phyloP scores from a whole-genome alignment of 2,113 vertebrate species.

The Sturnira hondurensis region DNA sequence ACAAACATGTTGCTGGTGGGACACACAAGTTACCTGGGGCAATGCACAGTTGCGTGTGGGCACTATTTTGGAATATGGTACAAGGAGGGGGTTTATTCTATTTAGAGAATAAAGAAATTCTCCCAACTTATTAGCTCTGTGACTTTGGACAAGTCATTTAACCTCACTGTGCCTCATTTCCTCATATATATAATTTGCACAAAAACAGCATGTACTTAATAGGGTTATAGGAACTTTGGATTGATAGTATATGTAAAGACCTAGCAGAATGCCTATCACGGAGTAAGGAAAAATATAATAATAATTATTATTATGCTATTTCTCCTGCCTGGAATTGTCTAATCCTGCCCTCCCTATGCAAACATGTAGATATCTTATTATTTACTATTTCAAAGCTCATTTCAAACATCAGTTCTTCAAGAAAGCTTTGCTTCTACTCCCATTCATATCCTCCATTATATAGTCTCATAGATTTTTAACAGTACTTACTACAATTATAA shows the following conservation, averaged over 20 bases:
- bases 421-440: background rate
- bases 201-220: slow-evolving; percentile 1
- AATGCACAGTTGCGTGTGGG: background rate
- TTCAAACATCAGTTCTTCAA: slow-evolving; percentile 25
- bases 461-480: slow-evolving; percentile 8
- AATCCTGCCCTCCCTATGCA: background rate
- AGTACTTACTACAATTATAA: background rate
- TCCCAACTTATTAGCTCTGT: background rate
- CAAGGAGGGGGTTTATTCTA: background rate
- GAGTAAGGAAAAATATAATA: background rate
- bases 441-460: background rate
- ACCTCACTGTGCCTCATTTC: slow-evolving; percentile 5
- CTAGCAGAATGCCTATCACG: background rate
- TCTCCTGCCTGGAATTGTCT: background rate
- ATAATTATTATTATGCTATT: background rate
- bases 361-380: background rate
- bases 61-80: background rate
- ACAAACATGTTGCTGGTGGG: background rate
- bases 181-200: background rate
- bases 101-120: background rate
- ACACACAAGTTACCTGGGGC: background rate
- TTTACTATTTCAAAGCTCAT: slow-evolving; percentile 1
- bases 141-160: background rate
- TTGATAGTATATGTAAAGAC: background rate
- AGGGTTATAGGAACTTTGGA: background rate